Base-by-base conservation (phyloP, 2,888 invertebrate species). In the Tridacna gigas region DNA sequence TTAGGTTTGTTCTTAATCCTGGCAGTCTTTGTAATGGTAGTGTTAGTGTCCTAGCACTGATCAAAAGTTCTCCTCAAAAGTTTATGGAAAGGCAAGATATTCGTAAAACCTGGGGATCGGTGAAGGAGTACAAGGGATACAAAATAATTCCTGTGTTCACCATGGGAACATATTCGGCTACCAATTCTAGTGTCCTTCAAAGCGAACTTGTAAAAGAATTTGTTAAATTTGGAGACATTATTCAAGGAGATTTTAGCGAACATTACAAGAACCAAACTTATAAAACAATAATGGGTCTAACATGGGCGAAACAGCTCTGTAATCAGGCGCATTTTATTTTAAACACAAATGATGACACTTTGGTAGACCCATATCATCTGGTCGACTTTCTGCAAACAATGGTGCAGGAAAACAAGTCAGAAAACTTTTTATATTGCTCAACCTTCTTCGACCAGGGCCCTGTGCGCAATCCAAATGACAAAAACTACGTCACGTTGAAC, bases 331-430 rank as follows among this genome's bases (percentile, higher is more conserved):
- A 89, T 60, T 94, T 86, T 75, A 88, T 94, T 15, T 84, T 94
- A 26, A 93, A 93, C 83, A 88, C 91, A 0, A 94, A 94, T 79
- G 94, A 94, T 82, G 94, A 94, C 66, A 92, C 92, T 4, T 91
- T 94, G 79, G 91, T 94, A 22, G 93, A 94, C 74, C 82, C 91
- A 93, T 93, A 97, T 45, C 96, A 96, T 89, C 96, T 96, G 86
- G 94, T 97, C 47, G 79, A 85, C 22, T 90, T 88, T 74, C 77
- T 91, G 1, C 48, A 74, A 37, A 66, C 11, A 48, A 66, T 26
- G 60, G 25, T n/a, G 22, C 15, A 7, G 26, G 51, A 63, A 1
- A 26, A 18, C 26, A 63, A 69, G 15, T n/a, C 77, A 18, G 37
- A 82, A 26, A 84, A 88, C 65, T 79, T 88, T 22, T 75, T 91